phyloP scores from a whole-genome alignment of 2,797 vertebrate genomes.

The Falco naumanni region DNA sequence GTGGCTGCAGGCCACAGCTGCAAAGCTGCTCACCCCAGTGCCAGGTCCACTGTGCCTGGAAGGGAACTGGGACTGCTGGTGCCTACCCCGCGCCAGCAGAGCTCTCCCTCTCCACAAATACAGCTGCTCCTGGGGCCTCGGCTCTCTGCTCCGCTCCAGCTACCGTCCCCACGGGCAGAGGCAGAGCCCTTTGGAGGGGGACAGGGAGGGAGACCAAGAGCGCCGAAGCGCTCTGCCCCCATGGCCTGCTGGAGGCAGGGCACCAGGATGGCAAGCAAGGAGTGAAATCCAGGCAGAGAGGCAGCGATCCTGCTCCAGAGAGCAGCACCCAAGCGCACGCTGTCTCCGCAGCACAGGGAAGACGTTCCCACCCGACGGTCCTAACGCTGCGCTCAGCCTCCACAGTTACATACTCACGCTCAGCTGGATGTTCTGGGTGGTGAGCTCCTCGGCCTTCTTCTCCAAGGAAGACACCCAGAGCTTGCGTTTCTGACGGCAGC shows the following conservation, averaged over 20 bases:
- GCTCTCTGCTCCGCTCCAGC: not conserved
- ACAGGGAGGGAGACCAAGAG: not conserved
- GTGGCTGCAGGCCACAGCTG: not conserved
- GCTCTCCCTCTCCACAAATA: not conserved
- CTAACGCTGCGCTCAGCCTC: not conserved
- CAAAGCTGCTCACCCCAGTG: not conserved
- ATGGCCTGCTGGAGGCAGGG: fast-evolving
- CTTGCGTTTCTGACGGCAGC: conserved; percentile 96
- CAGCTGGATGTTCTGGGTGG: conserved; percentile 91
- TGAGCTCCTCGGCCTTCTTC: conserved; percentile 97
- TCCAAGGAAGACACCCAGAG: conserved; percentile 94
- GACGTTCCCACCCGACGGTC: not conserved
- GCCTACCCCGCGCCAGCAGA: not conserved
- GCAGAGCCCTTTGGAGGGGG: not conserved
- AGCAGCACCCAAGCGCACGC: fast-evolving
- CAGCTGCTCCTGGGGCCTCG: not conserved
- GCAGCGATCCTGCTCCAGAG: not conserved
- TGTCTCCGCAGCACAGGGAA: not conserved
- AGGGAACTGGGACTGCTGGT: not conserved
- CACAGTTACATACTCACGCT: conserved; percentile 82
- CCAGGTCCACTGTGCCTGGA: fast-evolving
- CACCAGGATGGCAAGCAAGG: not conserved
- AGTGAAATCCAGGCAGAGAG: not conserved
- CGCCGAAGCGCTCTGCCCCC: not conserved
- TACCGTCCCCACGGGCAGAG: not conserved